Evolutionary conservation across 2,113 vertebrate genomes (phyloP).

Genomic region (Ictalurus furcatus): DNA sequence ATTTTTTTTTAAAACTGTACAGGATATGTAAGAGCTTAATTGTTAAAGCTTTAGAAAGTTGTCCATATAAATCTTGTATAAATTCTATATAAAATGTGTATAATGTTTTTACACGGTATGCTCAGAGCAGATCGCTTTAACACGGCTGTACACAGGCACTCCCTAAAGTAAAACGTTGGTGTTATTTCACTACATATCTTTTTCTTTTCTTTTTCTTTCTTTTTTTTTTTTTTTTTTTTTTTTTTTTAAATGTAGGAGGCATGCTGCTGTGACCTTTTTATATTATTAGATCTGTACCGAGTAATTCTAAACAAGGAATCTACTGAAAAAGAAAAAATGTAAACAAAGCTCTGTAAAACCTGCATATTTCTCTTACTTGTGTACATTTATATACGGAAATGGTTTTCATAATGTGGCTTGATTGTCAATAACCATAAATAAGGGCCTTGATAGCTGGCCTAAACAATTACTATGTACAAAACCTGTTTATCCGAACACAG

Average conservation of each 20-base stretch:
- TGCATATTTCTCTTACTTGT: background rate
- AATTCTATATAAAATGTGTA: slow-evolving; percentile 69
- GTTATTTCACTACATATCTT: slow-evolving; percentile 12
- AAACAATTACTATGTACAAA: background rate
- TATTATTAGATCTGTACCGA: background rate
- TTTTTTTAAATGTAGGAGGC: slow-evolving; percentile 13
- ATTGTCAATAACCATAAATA: background rate
- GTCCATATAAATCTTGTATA: slow-evolving; percentile 64
- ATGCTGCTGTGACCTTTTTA: slow-evolving; percentile 37
- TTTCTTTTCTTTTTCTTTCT: background rate
- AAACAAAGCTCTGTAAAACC: background rate
- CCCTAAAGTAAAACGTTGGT: slow-evolving; percentile 11
- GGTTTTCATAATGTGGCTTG: slow-evolving; percentile 12
- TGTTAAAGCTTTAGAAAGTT: slow-evolving; percentile 61
- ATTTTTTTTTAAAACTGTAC: slow-evolving; percentile 46
- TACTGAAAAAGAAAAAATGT: background rate
- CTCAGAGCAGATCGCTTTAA: slow-evolving; percentile 59
- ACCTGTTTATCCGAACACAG: background rate
- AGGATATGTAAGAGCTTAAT: slow-evolving; percentile 53
- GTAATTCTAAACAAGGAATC: slow-evolving; percentile 4
- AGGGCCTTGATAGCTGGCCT: background rate
- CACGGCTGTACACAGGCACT: slow-evolving; percentile 52
- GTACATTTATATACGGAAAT: background rate
- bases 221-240: slow-evolving; percentile 23
- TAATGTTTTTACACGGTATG: slow-evolving; percentile 60